A percentile compares a stretch with the other conserved stretches of the same genome.
Conservation (phyloP, 2,113 vertebrate species). For the Aphelocoma coerulescens region DNA sequence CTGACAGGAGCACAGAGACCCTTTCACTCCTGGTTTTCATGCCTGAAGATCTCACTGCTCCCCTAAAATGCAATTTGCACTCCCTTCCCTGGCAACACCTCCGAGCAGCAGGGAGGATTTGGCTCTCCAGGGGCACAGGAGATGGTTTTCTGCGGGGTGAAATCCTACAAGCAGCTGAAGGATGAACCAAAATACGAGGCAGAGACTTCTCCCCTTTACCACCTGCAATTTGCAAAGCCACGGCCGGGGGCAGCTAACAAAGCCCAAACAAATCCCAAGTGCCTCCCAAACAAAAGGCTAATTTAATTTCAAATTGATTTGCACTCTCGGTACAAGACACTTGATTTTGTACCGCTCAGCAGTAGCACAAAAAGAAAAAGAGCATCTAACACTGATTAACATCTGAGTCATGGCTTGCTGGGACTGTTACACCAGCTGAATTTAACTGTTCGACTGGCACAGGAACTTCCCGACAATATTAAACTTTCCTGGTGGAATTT, state of each 20-base stretch:
- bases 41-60: background rate
- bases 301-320: slow-evolving; percentile 37
- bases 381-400: slow-evolving; percentile 10
- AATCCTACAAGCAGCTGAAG: background rate
- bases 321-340: background rate
- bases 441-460: background rate
- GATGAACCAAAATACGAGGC: background rate
- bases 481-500: background rate
- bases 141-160: accelerated
- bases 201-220: background rate
- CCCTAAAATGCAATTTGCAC: background rate
- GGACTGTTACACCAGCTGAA: background rate
- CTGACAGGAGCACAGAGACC: background rate
- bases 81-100: background rate
- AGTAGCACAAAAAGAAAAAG: slow-evolving; percentile 21
- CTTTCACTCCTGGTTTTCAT: background rate
- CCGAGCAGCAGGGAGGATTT: accelerated
- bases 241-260: background rate
- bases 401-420: background rate
- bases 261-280: background rate
- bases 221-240: background rate
- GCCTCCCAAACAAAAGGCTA: background rate
- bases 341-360: background rate
- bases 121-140: background rate
- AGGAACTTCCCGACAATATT: background rate